Evolutionary conservation across 2,797 vertebrate genomes (phyloP).

Genomic region (Balearica regulorum): DNA sequence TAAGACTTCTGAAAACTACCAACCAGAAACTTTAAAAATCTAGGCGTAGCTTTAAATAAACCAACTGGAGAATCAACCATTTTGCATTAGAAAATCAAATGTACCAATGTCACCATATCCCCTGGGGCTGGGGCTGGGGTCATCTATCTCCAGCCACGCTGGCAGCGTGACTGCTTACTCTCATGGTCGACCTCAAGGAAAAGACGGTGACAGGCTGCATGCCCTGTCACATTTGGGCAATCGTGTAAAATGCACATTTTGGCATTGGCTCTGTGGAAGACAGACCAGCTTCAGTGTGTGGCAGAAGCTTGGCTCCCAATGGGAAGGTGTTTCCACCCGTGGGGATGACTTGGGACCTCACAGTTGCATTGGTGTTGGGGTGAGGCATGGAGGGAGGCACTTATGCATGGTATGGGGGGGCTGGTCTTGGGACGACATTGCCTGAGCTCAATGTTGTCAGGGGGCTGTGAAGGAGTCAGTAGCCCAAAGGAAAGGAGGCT

Average conservation of each 20-base stretch:
- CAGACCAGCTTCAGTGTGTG: not conserved
- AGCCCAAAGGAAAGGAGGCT: not conserved
- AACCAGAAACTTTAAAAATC: not conserved
- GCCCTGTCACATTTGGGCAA: not conserved
- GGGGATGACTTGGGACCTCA: not conserved
- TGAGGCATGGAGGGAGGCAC: not conserved
- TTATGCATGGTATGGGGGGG: rapidly evolving
- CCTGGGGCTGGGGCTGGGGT: not conserved
- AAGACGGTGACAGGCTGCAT: not conserved
- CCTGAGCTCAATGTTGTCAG: not conserved
- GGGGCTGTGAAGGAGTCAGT: not conserved
- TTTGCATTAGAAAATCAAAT: not conserved
- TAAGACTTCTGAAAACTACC: not conserved
- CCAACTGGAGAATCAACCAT: not conserved
- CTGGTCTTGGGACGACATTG: rapidly evolving
- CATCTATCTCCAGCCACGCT: not conserved
- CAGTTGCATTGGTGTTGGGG: not conserved
- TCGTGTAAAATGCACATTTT: not conserved
- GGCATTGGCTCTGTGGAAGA: not conserved
- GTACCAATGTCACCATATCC: not conserved
- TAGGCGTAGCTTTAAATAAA: not conserved
- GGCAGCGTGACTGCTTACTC: not conserved
- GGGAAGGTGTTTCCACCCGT: not conserved
- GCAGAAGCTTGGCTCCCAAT: not conserved
- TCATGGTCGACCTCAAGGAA: not conserved